These are phyloP conservation scores for Protobothrops flavoviridis DNA, from an alignment of 2,113 vertebrate genomes.

Conservation along the genomic window DNA sequence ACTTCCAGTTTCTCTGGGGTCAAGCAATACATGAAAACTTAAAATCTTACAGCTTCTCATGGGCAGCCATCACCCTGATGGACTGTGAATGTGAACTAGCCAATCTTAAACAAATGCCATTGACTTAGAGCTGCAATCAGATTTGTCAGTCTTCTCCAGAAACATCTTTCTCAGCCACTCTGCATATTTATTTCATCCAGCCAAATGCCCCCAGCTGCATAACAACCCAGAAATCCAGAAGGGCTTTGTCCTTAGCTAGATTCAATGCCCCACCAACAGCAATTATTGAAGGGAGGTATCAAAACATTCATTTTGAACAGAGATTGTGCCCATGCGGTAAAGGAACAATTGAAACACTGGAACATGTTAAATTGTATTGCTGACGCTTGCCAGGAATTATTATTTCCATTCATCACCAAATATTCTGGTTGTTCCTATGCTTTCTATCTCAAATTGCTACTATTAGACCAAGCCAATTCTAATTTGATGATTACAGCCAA, in stretches of 20 bases:
- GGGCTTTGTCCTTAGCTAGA: neutral
- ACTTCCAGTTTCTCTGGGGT: neutral
- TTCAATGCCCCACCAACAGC: neutral
- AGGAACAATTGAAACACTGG: neutral
- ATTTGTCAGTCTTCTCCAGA: neutral
- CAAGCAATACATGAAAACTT: neutral
- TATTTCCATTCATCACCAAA: neutral
- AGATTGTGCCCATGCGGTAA: neutral
- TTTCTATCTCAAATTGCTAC: neutral
- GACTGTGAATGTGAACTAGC: neutral
- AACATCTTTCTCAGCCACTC: neutral
- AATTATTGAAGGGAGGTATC: neutral
- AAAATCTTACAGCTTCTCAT: neutral
- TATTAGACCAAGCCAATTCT: neutral
- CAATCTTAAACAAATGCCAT: neutral
- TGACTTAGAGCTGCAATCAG: neutral
- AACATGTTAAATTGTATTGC: neutral
- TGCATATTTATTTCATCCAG: neutral
- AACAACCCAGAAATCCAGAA: neutral
- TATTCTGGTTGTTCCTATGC: neutral
- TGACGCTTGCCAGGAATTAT: neutral
- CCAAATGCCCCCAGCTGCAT: neutral
- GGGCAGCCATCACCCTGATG: neutral
- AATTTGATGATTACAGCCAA: neutral
- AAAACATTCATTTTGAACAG: neutral